Percentiles rank a stretch among this genome's conserved stretches.
phyloP scores from a whole-genome alignment of 2,888 invertebrate genomes.

The Spisula subtruncata region DNA sequence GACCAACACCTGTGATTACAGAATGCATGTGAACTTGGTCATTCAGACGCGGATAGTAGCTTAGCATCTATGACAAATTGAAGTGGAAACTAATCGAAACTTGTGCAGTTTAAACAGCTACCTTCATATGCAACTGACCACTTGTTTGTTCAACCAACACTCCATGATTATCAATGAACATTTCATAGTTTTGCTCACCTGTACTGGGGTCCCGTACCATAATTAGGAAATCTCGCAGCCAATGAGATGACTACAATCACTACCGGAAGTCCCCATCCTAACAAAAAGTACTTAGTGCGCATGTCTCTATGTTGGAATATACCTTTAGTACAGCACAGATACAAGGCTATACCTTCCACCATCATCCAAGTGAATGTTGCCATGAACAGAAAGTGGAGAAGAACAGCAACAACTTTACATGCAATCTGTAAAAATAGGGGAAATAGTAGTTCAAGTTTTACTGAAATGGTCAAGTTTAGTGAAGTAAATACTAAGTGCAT shows the following conservation, averaged over 20 bases:
- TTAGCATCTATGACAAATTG: no score
- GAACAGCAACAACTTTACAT: slow-evolving; percentile 76
- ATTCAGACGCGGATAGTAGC: no score
- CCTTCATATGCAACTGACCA: no score
- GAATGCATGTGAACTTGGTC: no score
- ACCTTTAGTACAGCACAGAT: slow-evolving; percentile 77
- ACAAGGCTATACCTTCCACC: slow-evolving; percentile 78
- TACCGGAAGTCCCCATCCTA: slow-evolving; percentile 80
- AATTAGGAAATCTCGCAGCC: slow-evolving; percentile 75
- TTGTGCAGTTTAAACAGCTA: no score
- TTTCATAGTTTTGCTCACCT: slow-evolving; percentile 61
- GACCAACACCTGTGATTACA: no score
- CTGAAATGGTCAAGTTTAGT: no score
- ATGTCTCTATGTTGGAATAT: slow-evolving; percentile 74
- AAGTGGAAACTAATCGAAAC: no score
- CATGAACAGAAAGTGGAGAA: slow-evolving; percentile 79
- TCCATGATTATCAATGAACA: background rate
- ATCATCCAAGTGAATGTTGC: slow-evolving; percentile 80
- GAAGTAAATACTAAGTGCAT: no score
- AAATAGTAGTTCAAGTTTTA: no score
- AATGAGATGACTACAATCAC: slow-evolving; percentile 77
- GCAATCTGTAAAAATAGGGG: slow-evolving; percentile 64
- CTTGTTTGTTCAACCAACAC: no score
- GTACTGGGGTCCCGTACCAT: slow-evolving; percentile 75
- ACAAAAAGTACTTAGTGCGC: slow-evolving; percentile 73